Evolutionary conservation across 2,888 invertebrate genomes (phyloP).

Genomic region (Drosophila colorata): DNA sequence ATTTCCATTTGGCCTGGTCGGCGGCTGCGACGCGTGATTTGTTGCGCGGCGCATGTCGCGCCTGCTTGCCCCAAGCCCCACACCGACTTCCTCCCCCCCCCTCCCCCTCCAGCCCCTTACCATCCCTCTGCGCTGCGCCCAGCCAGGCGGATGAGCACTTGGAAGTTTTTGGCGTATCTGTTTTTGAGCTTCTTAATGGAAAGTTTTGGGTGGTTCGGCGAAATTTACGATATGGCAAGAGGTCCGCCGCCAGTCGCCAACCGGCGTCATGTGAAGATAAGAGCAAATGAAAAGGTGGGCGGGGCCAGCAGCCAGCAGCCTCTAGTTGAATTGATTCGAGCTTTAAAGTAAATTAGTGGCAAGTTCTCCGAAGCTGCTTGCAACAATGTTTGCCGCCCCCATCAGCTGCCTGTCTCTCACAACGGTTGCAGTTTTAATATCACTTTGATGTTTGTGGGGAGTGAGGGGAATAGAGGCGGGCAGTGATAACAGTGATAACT

Average conservation of each 20-base stretch:
- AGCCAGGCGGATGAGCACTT: constrained; percentile 63
- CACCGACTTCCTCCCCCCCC: not conserved
- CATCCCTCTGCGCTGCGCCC: not conserved
- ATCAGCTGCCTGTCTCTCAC: constrained; percentile 11
- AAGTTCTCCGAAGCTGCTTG: not conserved
- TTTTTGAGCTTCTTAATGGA: constrained; percentile 81
- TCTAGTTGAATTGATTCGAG: constrained; percentile 24
- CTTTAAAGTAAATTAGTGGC: constrained; percentile 67
- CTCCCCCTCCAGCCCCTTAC: not conserved
- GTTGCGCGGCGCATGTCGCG: constrained; percentile 68
- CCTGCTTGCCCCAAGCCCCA: constrained; percentile 8
- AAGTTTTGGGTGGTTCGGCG: constrained; percentile 59
- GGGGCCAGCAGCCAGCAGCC: constrained; percentile 1
- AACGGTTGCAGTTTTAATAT: constrained; percentile 52
- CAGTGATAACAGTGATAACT: constrained; percentile 31
- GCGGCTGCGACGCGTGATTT: constrained; percentile 69
- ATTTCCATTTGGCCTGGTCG: constrained; percentile 70
- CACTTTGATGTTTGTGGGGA: constrained; percentile 48
- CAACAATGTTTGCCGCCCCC: constrained; percentile 1
- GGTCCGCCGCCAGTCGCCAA: constrained; percentile 47
- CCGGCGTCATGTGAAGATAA: constrained; percentile 80
- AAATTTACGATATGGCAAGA: constrained; percentile 68
- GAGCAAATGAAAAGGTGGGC: constrained; percentile 45
- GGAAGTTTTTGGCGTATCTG: constrained; percentile 75
- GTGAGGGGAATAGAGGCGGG: not conserved